Percentiles rank a stretch among this genome's conserved stretches.
phyloP scores from a whole-genome alignment of 2,113 vertebrate genomes.

The Hippocampus comes region DNA sequence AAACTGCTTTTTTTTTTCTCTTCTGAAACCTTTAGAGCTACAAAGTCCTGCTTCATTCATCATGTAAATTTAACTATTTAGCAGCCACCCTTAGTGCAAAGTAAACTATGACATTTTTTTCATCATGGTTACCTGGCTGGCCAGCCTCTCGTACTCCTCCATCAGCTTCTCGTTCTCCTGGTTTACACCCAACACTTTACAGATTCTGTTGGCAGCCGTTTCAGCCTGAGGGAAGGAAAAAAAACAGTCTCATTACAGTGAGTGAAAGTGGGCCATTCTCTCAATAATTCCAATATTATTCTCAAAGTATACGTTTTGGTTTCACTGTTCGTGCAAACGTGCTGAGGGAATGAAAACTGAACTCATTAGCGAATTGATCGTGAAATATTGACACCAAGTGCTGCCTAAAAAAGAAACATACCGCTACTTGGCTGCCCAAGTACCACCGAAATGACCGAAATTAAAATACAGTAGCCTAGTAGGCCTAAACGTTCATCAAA shows the following conservation, averaged over 20 bases:
- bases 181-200: slow-evolving; percentile 96
- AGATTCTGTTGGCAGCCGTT: slow-evolving; percentile 98
- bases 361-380: too few relatives aligned
- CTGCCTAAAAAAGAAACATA: too few relatives aligned
- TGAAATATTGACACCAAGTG: too few relatives aligned
- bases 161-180: slow-evolving; percentile 99
- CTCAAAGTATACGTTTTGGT: slow-evolving; percentile 7
- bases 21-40: too few relatives aligned
- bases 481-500: too few relatives aligned
- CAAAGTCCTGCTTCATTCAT: too few relatives aligned
- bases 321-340: slow-evolving; percentile 9
- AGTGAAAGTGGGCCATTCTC: slow-evolving; percentile 5
- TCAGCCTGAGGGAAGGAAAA: slow-evolving; percentile 78
- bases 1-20: too few relatives aligned
- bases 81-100: too few relatives aligned
- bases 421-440: too few relatives aligned
- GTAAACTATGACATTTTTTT: not conserved
- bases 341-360: not conserved
- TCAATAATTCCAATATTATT: not conserved
- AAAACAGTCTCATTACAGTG: slow-evolving; percentile 7
- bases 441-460: too few relatives aligned
- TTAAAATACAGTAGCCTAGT: too few relatives aligned
- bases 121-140: slow-evolving; percentile 84
- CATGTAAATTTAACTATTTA: too few relatives aligned
- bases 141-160: slow-evolving; percentile 97